These are phyloP conservation scores for Tyrannus savana DNA, from an alignment of 2,113 vertebrate genomes.

Conservation along the genomic window DNA sequence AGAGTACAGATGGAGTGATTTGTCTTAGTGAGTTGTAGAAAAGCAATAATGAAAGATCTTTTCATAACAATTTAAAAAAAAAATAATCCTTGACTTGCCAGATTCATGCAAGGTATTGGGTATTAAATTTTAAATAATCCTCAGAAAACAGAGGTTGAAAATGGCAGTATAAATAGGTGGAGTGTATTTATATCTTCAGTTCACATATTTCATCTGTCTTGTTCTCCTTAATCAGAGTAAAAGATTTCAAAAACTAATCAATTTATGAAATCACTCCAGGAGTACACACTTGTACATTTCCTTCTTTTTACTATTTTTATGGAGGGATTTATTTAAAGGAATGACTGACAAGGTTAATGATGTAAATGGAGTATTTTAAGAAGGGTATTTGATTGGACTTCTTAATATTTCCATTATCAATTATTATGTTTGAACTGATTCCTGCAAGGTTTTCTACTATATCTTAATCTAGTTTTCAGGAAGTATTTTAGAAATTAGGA, in stretches of 20 bases:
- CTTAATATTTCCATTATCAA: not conserved
- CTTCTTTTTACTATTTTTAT: constrained; percentile 16
- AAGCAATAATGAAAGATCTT: not conserved
- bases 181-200: not conserved
- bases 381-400: not conserved
- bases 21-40: not conserved
- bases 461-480: not conserved
- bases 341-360: not conserved
- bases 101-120: not conserved
- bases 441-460: not conserved
- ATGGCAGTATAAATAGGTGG: not conserved
- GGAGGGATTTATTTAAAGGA: not conserved
- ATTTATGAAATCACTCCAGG: not conserved
- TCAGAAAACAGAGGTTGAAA: not conserved
- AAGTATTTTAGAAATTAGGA: not conserved
- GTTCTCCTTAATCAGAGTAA: constrained; percentile 21
- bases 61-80: not conserved
- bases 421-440: not conserved
- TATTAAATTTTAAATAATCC: not conserved
- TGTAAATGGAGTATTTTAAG: not conserved
- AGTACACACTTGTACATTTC: not conserved
- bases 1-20: not conserved
- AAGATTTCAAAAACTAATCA: constrained; percentile 25
- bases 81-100: not conserved
- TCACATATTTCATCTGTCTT: not conserved